Conservation (phyloP, 2,888 invertebrate genomes). For the Germaria angustata region DNA sequence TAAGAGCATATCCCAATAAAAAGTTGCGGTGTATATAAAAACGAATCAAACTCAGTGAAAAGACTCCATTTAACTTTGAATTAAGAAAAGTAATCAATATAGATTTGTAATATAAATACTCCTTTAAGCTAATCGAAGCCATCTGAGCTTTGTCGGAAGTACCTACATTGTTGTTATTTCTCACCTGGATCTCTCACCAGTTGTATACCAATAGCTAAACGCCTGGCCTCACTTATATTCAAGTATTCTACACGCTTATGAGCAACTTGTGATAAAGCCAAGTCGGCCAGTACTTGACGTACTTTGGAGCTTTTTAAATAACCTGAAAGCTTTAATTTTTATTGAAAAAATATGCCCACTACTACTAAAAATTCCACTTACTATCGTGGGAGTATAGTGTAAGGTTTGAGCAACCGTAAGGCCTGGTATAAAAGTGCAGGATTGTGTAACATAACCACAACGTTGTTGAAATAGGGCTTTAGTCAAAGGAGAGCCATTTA, state of each 20-base stretch:
- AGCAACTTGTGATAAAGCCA: conserved; percentile 95
- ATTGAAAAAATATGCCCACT: neutral
- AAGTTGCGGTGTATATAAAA: no score
- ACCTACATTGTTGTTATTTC: neutral
- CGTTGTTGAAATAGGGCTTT: conserved; percentile 90
- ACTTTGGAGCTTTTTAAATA: conserved; percentile 91
- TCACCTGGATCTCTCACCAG: conserved; percentile 95
- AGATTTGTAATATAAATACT: no score
- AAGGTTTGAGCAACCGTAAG: conserved; percentile 93
- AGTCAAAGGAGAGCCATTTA: conserved; percentile 92
- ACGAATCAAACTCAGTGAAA: no score
- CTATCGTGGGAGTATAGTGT: conserved; percentile 89
- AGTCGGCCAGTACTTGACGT: conserved; percentile 94
- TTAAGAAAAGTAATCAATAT: no score
- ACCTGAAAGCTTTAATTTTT: conserved; percentile 83
- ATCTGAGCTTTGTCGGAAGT: no score
- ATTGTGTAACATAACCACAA: conserved; percentile 93
- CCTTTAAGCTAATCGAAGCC: no score
- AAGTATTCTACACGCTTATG: conserved; percentile 90
- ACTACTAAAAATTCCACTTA: conserved; percentile 74
- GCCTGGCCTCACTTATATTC: conserved; percentile 92
- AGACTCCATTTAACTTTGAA: no score
- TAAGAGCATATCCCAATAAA: no score
- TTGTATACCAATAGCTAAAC: conserved; percentile 95
- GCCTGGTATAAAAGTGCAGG: conserved; percentile 90